phyloP scores from a whole-genome alignment of 2,797 vertebrate species.

The Clarias pachynema region DNA sequence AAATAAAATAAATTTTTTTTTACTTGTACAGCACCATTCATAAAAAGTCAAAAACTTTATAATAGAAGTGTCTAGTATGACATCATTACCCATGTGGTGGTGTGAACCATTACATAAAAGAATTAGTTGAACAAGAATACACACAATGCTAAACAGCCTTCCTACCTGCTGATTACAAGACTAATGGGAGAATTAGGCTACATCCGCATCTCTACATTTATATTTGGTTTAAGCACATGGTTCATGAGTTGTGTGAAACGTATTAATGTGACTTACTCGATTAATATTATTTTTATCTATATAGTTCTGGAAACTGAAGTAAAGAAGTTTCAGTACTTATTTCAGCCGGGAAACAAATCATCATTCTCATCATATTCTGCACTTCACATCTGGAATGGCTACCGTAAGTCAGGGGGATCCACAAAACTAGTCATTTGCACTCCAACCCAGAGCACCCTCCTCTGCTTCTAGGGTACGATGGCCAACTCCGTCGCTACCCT shows the following conservation, averaged over 20 bases:
- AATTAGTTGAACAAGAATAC: too few relatives aligned
- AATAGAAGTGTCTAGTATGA: too few relatives aligned
- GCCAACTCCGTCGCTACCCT: constrained; percentile 77
- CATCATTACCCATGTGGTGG: too few relatives aligned
- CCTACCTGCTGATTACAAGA: too few relatives aligned
- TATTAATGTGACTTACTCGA: not conserved
- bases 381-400: constrained; percentile 39
- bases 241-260: not conserved
- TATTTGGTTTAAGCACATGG: not conserved
- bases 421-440: constrained; percentile 21
- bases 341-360: not conserved
- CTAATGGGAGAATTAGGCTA: too few relatives aligned
- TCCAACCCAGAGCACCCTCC: constrained; percentile 6
- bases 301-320: not conserved
- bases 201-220: not conserved
- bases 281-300: not conserved
- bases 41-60: too few relatives aligned
- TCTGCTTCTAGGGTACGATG: constrained; percentile 62
- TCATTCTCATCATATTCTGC: not conserved
- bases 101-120: too few relatives aligned
- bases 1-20: too few relatives aligned
- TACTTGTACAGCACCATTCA: too few relatives aligned
- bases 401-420: constrained; percentile 4
- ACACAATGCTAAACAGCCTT: too few relatives aligned
- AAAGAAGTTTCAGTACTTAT: not conserved